phyloP scores from a whole-genome alignment of 1,140 invertebrate genomes.

The Orius insidiosus region DNA sequence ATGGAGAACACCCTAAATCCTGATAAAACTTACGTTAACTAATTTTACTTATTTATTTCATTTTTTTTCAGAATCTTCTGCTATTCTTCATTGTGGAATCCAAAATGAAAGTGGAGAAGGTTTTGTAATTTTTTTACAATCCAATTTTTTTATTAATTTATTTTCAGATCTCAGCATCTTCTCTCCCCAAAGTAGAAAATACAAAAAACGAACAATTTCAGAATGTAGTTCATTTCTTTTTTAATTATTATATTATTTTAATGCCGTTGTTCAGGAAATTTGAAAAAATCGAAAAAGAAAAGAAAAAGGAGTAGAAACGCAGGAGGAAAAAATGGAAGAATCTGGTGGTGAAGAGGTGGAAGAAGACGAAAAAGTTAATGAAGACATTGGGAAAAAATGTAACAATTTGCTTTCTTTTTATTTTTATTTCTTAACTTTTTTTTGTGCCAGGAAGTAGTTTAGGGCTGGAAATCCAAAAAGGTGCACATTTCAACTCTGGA shows the following conservation, averaged over 20 bases:
- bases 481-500: slow-evolving; percentile 42
- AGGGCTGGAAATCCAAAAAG: slow-evolving; percentile 37
- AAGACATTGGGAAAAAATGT: slow-evolving; percentile 16
- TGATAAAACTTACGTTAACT: too few relatives aligned
- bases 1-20: too few relatives aligned
- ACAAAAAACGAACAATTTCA: background rate
- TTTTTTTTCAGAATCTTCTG: too few relatives aligned
- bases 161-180: too few relatives aligned
- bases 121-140: too few relatives aligned
- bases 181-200: too few relatives aligned
- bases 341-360: slow-evolving; percentile 19
- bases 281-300: slow-evolving; percentile 20
- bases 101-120: too few relatives aligned
- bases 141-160: too few relatives aligned
- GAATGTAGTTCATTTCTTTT: background rate
- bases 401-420: too few relatives aligned
- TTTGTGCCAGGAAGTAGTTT: slow-evolving; percentile 39
- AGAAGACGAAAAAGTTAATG: slow-evolving; percentile 21
- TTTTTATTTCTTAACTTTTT: too few relatives aligned
- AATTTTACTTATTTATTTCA: too few relatives aligned
- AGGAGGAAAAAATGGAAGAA: slow-evolving; percentile 19
- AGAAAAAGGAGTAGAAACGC: slow-evolving; percentile 11
- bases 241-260: slow-evolving; percentile 2
- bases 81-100: too few relatives aligned
- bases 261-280: slow-evolving; percentile 7